Conservation (phyloP, 1,140 invertebrate species). For the Diorhabda sublineata region DNA sequence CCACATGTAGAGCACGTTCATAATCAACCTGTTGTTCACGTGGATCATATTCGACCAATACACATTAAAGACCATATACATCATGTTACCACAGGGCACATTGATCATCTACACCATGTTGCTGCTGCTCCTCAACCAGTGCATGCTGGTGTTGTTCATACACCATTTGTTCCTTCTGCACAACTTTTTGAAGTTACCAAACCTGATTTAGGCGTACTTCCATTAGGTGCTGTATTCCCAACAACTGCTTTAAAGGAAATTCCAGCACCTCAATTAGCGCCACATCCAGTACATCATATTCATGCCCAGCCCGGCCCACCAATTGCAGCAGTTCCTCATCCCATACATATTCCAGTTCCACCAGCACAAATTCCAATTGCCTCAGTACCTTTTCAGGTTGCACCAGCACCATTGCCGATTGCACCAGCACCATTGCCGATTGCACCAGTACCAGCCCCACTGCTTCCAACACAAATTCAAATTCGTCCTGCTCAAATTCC, state of each 20-base stretch:
- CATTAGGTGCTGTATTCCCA: slow-evolving; percentile 30
- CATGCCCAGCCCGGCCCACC: neutral
- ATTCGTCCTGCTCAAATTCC: neutral
- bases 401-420: slow-evolving; percentile 14
- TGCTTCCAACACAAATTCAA: neutral
- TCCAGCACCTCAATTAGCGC: slow-evolving; percentile 12
- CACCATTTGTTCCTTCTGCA: slow-evolving; percentile 27
- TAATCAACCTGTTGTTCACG: slow-evolving; percentile 20
- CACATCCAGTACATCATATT: slow-evolving; percentile 4
- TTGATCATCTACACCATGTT: slow-evolving; percentile 22
- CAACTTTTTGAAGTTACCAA: slow-evolving; percentile 35
- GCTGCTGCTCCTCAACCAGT: slow-evolving; percentile 4
- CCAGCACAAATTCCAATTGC: neutral
- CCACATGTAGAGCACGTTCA: slow-evolving; percentile 27
- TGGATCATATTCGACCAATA: slow-evolving; percentile 19
- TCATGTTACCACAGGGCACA: slow-evolving; percentile 17
- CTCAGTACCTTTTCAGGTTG: neutral
- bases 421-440: neutral
- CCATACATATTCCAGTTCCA: neutral
- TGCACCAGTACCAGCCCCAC: neutral
- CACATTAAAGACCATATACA: neutral
- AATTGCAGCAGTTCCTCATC: neutral
- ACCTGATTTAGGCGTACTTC: slow-evolving; percentile 35
- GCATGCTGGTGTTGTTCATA: slow-evolving; percentile 12
- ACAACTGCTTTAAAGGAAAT: slow-evolving; percentile 26